Evolutionary conservation across 2,888 invertebrate species (phyloP).

Genomic region (Arenicola marina): DNA sequence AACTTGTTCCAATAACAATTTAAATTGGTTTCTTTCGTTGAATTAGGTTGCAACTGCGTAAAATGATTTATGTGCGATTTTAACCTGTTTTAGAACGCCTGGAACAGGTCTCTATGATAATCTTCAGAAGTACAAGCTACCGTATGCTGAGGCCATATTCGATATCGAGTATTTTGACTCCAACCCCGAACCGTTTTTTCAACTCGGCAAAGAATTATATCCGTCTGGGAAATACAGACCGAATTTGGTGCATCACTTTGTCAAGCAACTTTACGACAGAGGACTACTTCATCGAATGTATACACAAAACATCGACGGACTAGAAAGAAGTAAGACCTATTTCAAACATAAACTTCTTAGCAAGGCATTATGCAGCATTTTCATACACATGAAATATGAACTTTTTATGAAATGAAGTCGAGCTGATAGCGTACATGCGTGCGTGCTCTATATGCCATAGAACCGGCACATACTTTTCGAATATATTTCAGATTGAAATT

Average conservation of each 20-base stretch:
- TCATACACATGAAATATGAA: too few species aligned
- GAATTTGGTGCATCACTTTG: slow-evolving; percentile 62
- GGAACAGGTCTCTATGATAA: slow-evolving; percentile 91
- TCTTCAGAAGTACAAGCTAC: slow-evolving; percentile 86
- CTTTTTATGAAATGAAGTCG: too few species aligned
- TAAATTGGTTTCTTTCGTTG: too few species aligned
- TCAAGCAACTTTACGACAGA: slow-evolving; percentile 57
- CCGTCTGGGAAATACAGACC: slow-evolving; percentile 71
- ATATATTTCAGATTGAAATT: too few species aligned
- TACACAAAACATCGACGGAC: slow-evolving; percentile 63
- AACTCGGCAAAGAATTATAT: slow-evolving; percentile 85
- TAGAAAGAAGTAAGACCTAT: slow-evolving; percentile 62
- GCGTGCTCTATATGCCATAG: too few species aligned
- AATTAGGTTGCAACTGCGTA: too few species aligned
- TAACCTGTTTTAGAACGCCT: slow-evolving; percentile 75
- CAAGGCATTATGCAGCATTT: too few species aligned
- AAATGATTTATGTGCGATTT: too few species aligned
- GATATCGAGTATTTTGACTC: slow-evolving; percentile 80
- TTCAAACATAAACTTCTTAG: too few species aligned
- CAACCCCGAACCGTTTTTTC: slow-evolving; percentile 92
- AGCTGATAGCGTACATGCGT: too few species aligned
- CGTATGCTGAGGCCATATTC: slow-evolving; percentile 90
- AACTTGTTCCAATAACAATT: too few species aligned
- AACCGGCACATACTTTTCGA: too few species aligned
- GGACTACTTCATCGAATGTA: slow-evolving; percentile 60